Evolutionary conservation across 2,888 invertebrate genomes (phyloP).

Genomic region (Drosophila neotestacea): DNA sequence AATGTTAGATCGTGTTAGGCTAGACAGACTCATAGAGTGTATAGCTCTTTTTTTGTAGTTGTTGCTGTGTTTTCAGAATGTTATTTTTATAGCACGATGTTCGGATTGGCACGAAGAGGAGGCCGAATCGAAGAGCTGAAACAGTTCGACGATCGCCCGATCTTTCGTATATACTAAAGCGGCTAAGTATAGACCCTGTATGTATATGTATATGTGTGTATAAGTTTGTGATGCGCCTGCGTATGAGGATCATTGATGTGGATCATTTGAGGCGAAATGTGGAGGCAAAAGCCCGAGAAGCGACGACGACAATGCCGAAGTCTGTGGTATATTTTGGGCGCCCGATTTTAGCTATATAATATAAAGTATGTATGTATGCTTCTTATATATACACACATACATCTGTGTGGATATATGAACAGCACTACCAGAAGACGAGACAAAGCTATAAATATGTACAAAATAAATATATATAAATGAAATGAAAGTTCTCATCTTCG

Average conservation of each 20-base stretch:
- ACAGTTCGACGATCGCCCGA: constrained; percentile 67
- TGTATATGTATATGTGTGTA: constrained; percentile 20
- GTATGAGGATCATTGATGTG: constrained; percentile 61
- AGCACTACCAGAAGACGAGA: constrained; percentile 69
- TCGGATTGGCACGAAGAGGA: constrained; percentile 29
- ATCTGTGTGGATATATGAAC: constrained; percentile 20
- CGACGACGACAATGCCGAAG: constrained; percentile 31
- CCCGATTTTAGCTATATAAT: constrained; percentile 55
- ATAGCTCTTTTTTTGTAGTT: constrained; percentile 23
- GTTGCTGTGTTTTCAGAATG: constrained; percentile 40
- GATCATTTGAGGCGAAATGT: constrained; percentile 61
- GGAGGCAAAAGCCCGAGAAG: constrained; percentile 36
- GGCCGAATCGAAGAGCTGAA: constrained; percentile 38
- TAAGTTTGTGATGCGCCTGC: constrained; percentile 65
- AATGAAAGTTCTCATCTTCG: constrained; percentile 66
- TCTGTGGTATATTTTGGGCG: constrained; percentile 63
- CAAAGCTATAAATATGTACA: constrained; percentile 75
- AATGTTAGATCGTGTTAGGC: constrained; percentile 62
- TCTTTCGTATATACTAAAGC: constrained; percentile 54
- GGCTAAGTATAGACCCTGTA: constrained; percentile 70
- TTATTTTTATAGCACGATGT: constrained; percentile 68
- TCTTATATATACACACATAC: constrained; percentile 25
- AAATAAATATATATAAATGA: constrained; percentile 46
- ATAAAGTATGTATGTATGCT: constrained; percentile 52
- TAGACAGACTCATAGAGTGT: constrained; percentile 21